Evolutionary conservation across 2,888 invertebrate genomes (phyloP).

Genomic region (Entomobrya multifasciata): DNA sequence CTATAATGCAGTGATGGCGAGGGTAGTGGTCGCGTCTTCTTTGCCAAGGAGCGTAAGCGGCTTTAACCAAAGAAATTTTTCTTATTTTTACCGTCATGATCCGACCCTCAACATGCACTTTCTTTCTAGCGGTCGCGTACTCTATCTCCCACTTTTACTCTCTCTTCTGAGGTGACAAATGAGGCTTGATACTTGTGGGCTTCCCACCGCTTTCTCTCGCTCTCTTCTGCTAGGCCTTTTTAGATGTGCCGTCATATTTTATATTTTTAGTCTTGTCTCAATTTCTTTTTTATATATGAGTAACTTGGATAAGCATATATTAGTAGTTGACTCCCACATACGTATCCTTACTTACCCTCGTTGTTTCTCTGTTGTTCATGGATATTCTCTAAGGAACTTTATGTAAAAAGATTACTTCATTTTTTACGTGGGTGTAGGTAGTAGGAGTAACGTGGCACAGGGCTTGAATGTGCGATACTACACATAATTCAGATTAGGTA

Average conservation of each 20-base stretch:
- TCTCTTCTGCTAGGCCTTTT: conserved; percentile 68
- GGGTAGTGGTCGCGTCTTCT: conserved; percentile 22
- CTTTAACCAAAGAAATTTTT: conserved; percentile 47
- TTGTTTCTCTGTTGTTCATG: background rate
- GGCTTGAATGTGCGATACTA: background rate
- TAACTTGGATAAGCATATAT: background rate
- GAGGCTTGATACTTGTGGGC: conserved; percentile 71
- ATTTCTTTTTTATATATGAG: conserved; percentile 16
- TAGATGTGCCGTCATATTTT: conserved; percentile 76
- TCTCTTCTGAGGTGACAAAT: conserved; percentile 74
- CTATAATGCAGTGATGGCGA: conserved; percentile 1
- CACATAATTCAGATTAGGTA: background rate
- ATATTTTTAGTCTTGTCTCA: conserved; percentile 68
- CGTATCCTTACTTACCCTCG: too few species aligned
- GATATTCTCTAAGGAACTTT: background rate
- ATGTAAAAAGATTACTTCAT: conserved; percentile 49
- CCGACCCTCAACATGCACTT: conserved; percentile 31
- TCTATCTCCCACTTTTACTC: background rate
- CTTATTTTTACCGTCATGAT: background rate
- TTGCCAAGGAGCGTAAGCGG: background rate
- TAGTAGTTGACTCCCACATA: background rate
- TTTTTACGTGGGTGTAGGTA: conserved; percentile 11
- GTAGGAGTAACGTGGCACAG: too few species aligned
- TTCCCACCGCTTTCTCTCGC: conserved; percentile 70
- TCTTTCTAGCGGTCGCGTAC: background rate